Percentiles rank a stretch among this genome's conserved stretches.
Evolutionary conservation across 1,140 invertebrate species (phyloP).

Genomic region (Atta colombica): DNA sequence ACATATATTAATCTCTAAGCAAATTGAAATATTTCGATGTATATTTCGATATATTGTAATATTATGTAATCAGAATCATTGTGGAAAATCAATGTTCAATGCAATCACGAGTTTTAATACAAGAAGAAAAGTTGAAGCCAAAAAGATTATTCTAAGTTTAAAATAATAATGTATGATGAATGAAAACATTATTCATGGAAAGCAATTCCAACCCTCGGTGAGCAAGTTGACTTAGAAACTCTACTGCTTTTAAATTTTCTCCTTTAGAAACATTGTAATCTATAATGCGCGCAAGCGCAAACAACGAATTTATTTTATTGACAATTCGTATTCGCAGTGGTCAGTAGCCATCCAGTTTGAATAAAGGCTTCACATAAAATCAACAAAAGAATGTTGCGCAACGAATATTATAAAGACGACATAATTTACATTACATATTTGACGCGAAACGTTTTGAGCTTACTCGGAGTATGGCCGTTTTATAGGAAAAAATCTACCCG

Average conservation of each 20-base stretch:
- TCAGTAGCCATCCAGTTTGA: slow-evolving; percentile 19
- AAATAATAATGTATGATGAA: neutral
- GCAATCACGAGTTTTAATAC: neutral
- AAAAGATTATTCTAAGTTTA: neutral
- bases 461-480: too few species aligned
- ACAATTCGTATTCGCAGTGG: neutral
- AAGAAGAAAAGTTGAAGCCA: neutral
- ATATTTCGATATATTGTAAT: too few species aligned
- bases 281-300: slow-evolving; percentile 37
- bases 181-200: neutral
- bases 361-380: neutral
- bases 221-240: slow-evolving; percentile 26
- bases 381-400: neutral
- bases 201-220: neutral
- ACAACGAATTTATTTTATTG: neutral
- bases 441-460: neutral
- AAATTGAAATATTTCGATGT: neutral
- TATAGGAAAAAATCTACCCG: too few species aligned
- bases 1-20: neutral
- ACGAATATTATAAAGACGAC: slow-evolving; percentile 43
- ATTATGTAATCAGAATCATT: neutral
- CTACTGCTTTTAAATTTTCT: neutral
- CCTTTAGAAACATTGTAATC: neutral
- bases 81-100: neutral
- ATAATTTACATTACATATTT: slow-evolving; percentile 30